Conservation (phyloP, 2,113 vertebrate genomes). For the Chloropsis cyanopogon region DNA sequence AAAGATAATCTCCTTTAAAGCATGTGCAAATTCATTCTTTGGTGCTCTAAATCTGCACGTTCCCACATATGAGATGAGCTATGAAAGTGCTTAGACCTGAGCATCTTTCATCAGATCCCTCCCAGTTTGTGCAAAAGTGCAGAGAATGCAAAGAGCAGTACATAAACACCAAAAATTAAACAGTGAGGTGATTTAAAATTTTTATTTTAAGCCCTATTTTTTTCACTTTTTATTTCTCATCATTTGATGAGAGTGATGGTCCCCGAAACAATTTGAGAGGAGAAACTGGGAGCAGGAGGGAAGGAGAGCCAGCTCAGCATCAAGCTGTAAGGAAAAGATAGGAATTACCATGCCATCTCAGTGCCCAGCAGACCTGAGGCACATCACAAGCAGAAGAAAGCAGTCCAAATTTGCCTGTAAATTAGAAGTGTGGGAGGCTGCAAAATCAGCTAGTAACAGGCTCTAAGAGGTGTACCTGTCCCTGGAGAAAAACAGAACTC, state of each 20-base stretch:
- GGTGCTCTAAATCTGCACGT: background rate
- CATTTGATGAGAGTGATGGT: background rate
- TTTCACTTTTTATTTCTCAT: background rate
- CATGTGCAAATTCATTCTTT: background rate
- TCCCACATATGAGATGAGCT: background rate
- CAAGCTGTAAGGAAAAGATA: background rate
- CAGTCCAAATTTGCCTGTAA: background rate
- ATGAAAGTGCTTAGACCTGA: background rate
- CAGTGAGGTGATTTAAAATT: background rate
- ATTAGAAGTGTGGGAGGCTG: background rate
- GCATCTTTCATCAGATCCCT: background rate
- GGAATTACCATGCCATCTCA: background rate
- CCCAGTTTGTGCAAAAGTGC: background rate
- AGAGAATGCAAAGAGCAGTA: background rate
- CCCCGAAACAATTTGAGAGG: background rate
- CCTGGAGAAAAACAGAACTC: background rate
- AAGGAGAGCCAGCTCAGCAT: background rate
- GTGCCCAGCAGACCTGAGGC: constrained; percentile 1
- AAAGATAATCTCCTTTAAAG: background rate
- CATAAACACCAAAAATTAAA: background rate
- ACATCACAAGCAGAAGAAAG: background rate
- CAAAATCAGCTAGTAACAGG: background rate
- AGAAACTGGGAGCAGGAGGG: background rate
- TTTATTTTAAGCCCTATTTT: background rate
- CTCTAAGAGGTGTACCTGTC: background rate